Evolutionary conservation across 2,888 invertebrate species (phyloP), one percentile per base, ranked within the genome.

Genomic region (Ptilodon capucinus): DNA sequence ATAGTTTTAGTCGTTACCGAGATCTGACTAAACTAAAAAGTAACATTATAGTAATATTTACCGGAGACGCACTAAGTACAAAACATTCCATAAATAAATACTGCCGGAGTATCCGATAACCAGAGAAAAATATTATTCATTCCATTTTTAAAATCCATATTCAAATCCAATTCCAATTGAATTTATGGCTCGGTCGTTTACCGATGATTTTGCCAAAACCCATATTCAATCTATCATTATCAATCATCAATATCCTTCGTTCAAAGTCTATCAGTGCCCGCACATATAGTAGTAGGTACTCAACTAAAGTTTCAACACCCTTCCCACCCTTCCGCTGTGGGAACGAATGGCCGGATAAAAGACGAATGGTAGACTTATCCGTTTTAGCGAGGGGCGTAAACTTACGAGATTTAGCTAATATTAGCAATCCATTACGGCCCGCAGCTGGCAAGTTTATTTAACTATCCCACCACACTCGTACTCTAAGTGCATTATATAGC

Each of bases 351-450:
- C 80, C 80, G 80, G 68, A 74, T 82, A 87, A 84, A 87, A 89
- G 88, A 86, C 79, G 83, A 74, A 88, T 86, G 80, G 74, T 74
- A 68, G 76, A 79, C 83, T 88, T 83, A 85, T 75, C 78, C 78
- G 61, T 73, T 58, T 55, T 51, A 60, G 64, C 49, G 63, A 59
- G 70, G 79, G 79, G 79, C 76, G 81, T 76, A 77, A 81, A 83
- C 82, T 83, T 80, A 79, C 78, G 77, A 83, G 89, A 86, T 87
- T 88, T 84, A 75, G 84, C 85, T 81, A 89, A 91, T 88, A 91
- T 89, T 86, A 84, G 85, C 90, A 86, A 90, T 90, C 86, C 88
- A 89, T 89, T 90, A 88, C 79, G 57, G 68, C 57, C 52, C 62
- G 57, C 66, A 64, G 68, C 68, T 64, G 51, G 54, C 54, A 71